A percentile compares a stretch with the other conserved stretches of the same genome.
phyloP scores from a whole-genome alignment of 2,113 vertebrate genomes.

The Anoura caudifer region DNA sequence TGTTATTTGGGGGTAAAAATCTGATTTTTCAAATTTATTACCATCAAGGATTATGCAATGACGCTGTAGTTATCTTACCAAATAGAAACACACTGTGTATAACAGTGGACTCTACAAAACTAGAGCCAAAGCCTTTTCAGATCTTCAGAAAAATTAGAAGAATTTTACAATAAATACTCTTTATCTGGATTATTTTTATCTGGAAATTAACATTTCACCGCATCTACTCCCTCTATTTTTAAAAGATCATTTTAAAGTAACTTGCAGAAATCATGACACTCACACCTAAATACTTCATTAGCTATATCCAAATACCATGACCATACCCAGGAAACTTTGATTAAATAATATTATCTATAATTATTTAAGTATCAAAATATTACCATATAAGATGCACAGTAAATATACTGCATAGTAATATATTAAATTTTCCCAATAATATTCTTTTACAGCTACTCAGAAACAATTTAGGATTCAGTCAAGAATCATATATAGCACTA shows the following conservation, averaged over 20 bases:
- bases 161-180: not conserved
- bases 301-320: not conserved
- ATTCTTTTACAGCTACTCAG: not conserved
- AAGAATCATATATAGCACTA: not conserved
- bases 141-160: not conserved
- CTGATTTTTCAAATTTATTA: conserved; percentile 97
- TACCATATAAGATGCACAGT: not conserved
- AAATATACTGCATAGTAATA: not conserved
- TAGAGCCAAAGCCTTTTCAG: conserved; percentile 61
- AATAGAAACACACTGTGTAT: conserved; percentile 98
- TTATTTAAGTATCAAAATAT: not conserved
- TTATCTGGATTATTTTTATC: not conserved
- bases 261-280: not conserved
- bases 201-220: not conserved
- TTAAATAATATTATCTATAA: not conserved
- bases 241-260: not conserved
- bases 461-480: not conserved
- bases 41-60: conserved; percentile 92
- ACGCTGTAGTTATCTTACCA: conserved; percentile 92
- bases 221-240: not conserved
- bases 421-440: not conserved
- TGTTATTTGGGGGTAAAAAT: conserved; percentile 82
- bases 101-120: conserved; percentile 92
- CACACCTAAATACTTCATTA: not conserved
- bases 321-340: not conserved